phyloP scores from a whole-genome alignment of 2,113 vertebrate species.

The Sturnus vulgaris region DNA sequence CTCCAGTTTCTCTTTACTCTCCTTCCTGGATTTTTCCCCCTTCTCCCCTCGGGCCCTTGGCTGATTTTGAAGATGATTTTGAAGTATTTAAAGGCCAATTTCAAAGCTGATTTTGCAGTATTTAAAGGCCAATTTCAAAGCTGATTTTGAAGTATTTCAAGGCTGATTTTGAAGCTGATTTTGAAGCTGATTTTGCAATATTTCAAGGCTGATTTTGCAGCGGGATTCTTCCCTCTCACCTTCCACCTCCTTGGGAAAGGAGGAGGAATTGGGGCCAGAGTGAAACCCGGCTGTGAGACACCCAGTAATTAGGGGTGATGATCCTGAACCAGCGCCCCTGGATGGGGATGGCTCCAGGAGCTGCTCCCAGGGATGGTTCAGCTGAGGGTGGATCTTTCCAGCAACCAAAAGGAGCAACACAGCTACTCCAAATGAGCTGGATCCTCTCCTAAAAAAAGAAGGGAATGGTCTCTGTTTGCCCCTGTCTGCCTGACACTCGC shows the following conservation, averaged over 20 bases:
- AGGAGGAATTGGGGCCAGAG: background rate
- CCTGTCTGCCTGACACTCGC: background rate
- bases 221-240: background rate
- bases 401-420: background rate
- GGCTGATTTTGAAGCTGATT: background rate
- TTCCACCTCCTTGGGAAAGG: background rate
- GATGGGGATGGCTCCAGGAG: background rate
- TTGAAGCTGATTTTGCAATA: background rate
- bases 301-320: background rate
- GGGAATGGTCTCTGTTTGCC: background rate
- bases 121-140: background rate
- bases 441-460: no score
- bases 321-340: background rate
- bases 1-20: rapidly evolving
- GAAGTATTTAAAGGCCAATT: background rate
- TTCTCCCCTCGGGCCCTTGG: background rate
- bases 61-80: background rate
- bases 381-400: background rate
- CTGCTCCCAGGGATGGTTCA: background rate
- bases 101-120: background rate
- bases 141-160: background rate
- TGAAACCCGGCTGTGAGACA: background rate
- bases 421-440: background rate
- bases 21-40: background rate
- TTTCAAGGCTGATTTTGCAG: background rate